phyloP scores from a whole-genome alignment of 2,797 vertebrate genomes.

The Protosalanx chinensis region DNA sequence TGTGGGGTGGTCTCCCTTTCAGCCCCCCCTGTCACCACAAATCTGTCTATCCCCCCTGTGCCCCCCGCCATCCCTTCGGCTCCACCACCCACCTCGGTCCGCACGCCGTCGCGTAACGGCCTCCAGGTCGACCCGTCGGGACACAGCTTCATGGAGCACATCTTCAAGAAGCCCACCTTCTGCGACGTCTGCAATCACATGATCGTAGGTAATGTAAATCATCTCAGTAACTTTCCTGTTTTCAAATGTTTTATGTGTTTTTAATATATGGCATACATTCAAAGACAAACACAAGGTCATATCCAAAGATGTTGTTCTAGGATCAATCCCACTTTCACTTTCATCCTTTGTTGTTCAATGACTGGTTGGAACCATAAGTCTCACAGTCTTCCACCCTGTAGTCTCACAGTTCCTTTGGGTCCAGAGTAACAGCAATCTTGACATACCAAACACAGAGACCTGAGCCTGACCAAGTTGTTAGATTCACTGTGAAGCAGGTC shows the following conservation, averaged over 20 bases:
- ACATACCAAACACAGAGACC: too few relatives aligned
- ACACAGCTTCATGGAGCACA: conserved; percentile 94
- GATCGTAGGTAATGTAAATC: conserved; percentile 91
- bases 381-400: too few relatives aligned
- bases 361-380: too few relatives aligned
- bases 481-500: background rate
- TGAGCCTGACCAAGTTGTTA: background rate
- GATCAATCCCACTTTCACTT: background rate
- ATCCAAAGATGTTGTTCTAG: too few relatives aligned
- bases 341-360: background rate
- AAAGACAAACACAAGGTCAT: too few relatives aligned
- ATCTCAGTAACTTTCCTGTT: too few relatives aligned
- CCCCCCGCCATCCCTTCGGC: conserved; percentile 69
- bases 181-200: conserved; percentile 99
- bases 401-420: too few relatives aligned
- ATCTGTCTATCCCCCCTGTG: conserved; percentile 64
- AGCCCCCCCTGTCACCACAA: conserved; percentile 54
- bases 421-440: too few relatives aligned
- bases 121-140: conserved; percentile 78
- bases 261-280: too few relatives aligned
- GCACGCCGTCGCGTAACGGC: conserved; percentile 77
- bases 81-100: conserved; percentile 72
- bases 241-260: too few relatives aligned
- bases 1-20: conserved; percentile 55
- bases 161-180: conserved; percentile 99